These are phyloP conservation scores for Neoascia interrupta DNA, from an alignment of 2,888 invertebrate genomes.

Conservation along the genomic window DNA sequence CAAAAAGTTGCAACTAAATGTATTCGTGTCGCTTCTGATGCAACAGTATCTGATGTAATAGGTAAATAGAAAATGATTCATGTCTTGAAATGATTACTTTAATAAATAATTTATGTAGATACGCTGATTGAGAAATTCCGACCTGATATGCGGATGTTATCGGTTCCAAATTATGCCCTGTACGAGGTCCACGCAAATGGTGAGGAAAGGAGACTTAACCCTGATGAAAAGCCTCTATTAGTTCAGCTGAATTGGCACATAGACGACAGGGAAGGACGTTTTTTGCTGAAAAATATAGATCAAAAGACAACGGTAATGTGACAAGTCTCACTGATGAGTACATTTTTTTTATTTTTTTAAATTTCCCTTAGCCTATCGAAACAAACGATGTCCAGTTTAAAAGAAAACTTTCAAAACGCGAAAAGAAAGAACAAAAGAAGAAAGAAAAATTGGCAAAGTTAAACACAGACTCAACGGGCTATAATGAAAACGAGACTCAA, in stretches of 20 bases:
- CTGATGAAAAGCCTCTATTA: conserved; percentile 95
- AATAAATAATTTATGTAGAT: conserved; percentile 79
- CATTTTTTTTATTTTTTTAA: not conserved
- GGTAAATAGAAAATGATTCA: conserved; percentile 80
- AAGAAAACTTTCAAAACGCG: conserved; percentile 96
- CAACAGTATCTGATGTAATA: conserved; percentile 97
- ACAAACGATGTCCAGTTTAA: conserved; percentile 91
- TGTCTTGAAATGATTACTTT: not conserved
- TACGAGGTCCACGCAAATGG: conserved; percentile 88
- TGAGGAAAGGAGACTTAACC: conserved; percentile 93
- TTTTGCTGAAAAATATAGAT: conserved; percentile 93
- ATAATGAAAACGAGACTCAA: conserved; percentile 83
- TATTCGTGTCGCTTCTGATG: conserved; percentile 97
- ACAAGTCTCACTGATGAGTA: not conserved
- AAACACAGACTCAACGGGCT: conserved; percentile 82
- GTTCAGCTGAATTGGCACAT: conserved; percentile 99
- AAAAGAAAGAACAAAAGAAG: conserved; percentile 98
- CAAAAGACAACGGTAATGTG: conserved; percentile 84
- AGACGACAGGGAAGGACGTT: conserved; percentile 98
- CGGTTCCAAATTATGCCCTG: conserved; percentile 86
- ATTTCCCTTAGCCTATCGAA: conserved; percentile 86
- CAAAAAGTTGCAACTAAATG: conserved; percentile 99
- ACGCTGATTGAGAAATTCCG: conserved; percentile 99
- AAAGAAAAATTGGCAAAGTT: conserved; percentile 92
- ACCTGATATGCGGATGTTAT: conserved; percentile 98